phyloP scores from a whole-genome alignment of 2,888 invertebrate species.

The Myopa testacea region DNA sequence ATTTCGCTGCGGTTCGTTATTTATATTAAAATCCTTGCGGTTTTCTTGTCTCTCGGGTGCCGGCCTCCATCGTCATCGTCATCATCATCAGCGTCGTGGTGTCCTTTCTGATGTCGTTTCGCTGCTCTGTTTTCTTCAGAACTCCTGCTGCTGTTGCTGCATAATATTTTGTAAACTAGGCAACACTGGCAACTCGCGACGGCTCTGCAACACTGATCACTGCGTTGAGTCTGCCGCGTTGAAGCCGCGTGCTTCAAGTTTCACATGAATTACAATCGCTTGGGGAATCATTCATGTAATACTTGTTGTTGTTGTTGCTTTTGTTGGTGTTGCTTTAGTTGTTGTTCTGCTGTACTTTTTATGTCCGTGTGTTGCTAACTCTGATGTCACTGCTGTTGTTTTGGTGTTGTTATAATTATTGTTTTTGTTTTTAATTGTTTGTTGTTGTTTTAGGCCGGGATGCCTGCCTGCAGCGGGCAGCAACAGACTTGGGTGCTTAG shows the following conservation, averaged over 20 bases:
- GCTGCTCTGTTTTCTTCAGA: too few species aligned
- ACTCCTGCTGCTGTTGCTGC: too few species aligned
- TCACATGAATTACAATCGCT: conserved; percentile 32
- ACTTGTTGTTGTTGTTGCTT: conserved; percentile 2
- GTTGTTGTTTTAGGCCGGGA: too few species aligned
- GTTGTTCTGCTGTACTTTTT: background rate
- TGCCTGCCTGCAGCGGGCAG: too few species aligned
- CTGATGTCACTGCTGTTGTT: background rate
- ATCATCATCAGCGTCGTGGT: background rate
- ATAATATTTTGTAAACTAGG: too few species aligned
- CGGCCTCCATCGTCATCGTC: background rate
- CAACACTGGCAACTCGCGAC: background rate
- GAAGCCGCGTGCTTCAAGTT: background rate
- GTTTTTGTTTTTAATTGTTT: too few species aligned
- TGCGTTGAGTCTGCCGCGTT: background rate
- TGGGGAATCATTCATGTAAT: conserved; percentile 27
- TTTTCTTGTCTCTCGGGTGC: background rate
- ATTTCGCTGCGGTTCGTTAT: conserved; percentile 29
- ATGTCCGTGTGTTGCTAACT: background rate
- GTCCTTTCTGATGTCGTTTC: too few species aligned
- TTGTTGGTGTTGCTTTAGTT: background rate
- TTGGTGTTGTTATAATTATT: too few species aligned
- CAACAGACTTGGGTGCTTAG: too few species aligned
- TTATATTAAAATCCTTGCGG: conserved; percentile 28
- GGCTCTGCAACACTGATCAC: background rate